Evolutionary conservation across 2,888 invertebrate genomes (phyloP), one percentile per base, ranked within the genome.

Genomic region (Teleogryllus oceanicus): DNA sequence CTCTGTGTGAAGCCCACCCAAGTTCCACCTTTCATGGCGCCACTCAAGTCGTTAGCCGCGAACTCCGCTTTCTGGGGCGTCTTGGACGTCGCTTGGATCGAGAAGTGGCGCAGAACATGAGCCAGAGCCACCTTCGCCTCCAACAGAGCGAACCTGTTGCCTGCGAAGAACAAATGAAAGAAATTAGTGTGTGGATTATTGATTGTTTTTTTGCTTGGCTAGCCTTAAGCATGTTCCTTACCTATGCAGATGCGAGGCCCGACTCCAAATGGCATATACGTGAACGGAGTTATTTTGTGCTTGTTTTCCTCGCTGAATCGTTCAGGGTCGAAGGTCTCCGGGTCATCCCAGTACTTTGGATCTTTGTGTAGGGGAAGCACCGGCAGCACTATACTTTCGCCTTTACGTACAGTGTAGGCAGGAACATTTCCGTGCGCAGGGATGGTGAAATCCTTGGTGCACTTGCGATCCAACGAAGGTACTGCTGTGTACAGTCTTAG

Each of bases 251-350:
- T 83, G 74, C 84, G 78, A 20, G 84, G 84, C 11, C 84, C 84
- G 11, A 79, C 49, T 49, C 84, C 84, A 80, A 84, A 84, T 1
- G 84, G 84, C 12, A 84, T 21, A 78, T 83, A 85, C 11, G 83
- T 81, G 78, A 83, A 84, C 0, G 84, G 83, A 79, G 81, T 82
- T 16, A 83, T 81, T 21, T 82, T 81, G 8, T 80, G 62, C 8
- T 62, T 62, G 62, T 87, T 87, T 79, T 88, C 88, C 0, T 87
- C 86, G 0, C 85, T 86, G 83, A 89, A 89, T 78, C 88, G 84
- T 37, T 89, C 88, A 0, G 91, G 91, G 84, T 91, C 89, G 79
- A 91, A 92, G 84, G 89, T 89, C 0, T 85, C 83, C 0, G 91
- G 86, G 49, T 86, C 84, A 3, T 85, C 84, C 80, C 84, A 86